These are phyloP conservation scores for Ellobium chinense DNA, from an alignment of 2,888 invertebrate genomes.

Conservation along the genomic window DNA sequence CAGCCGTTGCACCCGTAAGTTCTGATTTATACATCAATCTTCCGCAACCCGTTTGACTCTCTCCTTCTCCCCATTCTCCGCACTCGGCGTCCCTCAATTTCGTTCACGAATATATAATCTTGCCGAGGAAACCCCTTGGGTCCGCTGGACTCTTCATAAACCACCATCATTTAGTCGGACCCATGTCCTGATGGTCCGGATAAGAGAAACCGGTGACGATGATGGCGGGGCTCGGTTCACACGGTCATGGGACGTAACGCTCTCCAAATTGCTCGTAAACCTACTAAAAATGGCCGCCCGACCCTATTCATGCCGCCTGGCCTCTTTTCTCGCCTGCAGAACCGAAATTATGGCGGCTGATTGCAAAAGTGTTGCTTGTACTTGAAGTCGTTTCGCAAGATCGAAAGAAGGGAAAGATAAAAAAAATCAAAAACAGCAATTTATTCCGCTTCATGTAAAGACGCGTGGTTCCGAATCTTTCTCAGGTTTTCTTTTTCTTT, in stretches of 20 bases:
- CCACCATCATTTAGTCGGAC: neutral
- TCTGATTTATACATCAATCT: neutral
- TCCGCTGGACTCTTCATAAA: neutral
- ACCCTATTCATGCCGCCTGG: neutral
- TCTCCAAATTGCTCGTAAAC: constrained; percentile 31
- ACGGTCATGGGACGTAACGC: constrained; percentile 1
- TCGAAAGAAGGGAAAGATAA: too few relatives aligned
- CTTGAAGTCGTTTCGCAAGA: neutral
- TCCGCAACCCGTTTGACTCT: neutral
- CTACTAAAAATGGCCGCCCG: constrained; percentile 20
- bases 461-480: neutral
- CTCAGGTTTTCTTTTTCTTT: too few relatives aligned
- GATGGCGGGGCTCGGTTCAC: constrained; percentile 7
- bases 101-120: constrained; percentile 10
- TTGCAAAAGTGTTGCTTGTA: constrained; percentile 23
- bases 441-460: neutral
- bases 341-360: neutral
- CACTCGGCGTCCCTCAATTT: neutral
- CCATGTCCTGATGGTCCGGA: constrained; percentile 17
- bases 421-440: neutral
- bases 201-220: constrained; percentile 4
- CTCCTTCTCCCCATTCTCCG: neutral
- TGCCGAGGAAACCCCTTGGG: neutral
- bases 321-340: neutral
- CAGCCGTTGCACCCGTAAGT: too few relatives aligned